phyloP scores from a whole-genome alignment of 2,888 invertebrate genomes.

The Rambutsinella grinnellia region DNA sequence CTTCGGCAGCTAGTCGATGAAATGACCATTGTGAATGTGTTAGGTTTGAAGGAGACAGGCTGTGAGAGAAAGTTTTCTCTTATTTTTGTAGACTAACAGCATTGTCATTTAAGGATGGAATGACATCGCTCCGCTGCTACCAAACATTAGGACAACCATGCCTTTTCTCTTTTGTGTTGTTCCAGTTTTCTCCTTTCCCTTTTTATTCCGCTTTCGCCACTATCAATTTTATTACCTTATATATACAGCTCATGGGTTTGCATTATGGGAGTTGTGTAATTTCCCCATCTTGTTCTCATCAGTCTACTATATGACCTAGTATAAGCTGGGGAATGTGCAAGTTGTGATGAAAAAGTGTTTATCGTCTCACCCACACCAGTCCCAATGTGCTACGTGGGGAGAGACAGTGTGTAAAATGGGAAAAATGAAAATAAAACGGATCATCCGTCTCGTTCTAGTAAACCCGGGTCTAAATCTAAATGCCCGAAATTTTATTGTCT shows the following conservation, averaged over 20 bases:
- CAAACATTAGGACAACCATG: slow-evolving; percentile 9
- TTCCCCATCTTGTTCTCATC: background rate
- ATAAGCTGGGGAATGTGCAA: too few species aligned
- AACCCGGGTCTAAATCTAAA: background rate
- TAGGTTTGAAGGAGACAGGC: too few species aligned
- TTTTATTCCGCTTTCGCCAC: background rate
- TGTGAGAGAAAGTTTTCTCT: background rate
- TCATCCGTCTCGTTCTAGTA: background rate
- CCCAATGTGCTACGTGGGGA: background rate
- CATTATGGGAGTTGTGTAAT: background rate
- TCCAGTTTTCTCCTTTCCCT: slow-evolving; percentile 4
- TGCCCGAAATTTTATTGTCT: slow-evolving; percentile 8
- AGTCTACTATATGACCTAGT: too few species aligned
- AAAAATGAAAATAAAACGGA: background rate
- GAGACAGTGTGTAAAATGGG: background rate
- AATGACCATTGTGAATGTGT: too few species aligned
- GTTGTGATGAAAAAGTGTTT: too few species aligned
- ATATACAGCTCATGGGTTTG: background rate
- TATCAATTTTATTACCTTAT: background rate
- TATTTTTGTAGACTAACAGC: background rate
- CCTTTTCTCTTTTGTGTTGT: slow-evolving; percentile 16
- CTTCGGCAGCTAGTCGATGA: too few species aligned
- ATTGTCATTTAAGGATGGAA: slow-evolving; percentile 20
- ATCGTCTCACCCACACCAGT: background rate
- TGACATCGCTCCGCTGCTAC: slow-evolving; percentile 14